A percentile compares a stretch with the other conserved stretches of the same genome.
Conservation (phyloP, 2,888 invertebrate genomes). For the Antheraea yamamai region DNA sequence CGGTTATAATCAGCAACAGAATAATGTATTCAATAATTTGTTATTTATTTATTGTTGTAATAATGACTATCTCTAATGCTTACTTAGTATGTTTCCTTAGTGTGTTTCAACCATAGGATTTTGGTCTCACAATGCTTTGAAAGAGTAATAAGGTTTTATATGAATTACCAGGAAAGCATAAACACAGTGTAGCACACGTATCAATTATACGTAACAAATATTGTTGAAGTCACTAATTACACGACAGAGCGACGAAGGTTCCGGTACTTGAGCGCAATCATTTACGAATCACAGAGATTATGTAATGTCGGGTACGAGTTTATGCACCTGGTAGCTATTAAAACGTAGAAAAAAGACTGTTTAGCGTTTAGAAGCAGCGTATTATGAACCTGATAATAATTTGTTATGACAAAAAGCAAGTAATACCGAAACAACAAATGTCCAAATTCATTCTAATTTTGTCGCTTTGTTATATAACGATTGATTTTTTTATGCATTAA, state of each 20-base stretch:
- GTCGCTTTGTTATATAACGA: not conserved
- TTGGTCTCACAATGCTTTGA: not conserved
- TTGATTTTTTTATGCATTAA: not conserved
- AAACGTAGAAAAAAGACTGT: too few species aligned
- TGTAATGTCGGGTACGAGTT: conserved; percentile 12
- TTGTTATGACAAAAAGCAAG: not conserved
- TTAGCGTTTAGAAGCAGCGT: not conserved
- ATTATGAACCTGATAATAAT: not conserved
- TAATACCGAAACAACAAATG: not conserved
- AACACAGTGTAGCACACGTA: not conserved
- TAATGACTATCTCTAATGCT: too few species aligned
- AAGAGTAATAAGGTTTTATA: not conserved
- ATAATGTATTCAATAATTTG: too few species aligned
- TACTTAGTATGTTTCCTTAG: too few species aligned
- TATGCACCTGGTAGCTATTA: not conserved
- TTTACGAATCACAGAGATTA: conserved; percentile 12
- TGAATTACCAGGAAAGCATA: not conserved
- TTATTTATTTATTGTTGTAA: too few species aligned
- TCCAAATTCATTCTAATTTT: not conserved
- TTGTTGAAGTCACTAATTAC: conserved; percentile 4
- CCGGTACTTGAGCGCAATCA: conserved; percentile 20
- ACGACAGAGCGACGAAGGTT: conserved; percentile 18
- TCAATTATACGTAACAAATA: not conserved
- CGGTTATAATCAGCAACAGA: too few species aligned
- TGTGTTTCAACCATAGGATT: too few species aligned